Evolutionary conservation across 2,113 vertebrate species (phyloP), one percentile per base, ranked within the genome.

Genomic region (Lethenteron reissneri): DNA sequence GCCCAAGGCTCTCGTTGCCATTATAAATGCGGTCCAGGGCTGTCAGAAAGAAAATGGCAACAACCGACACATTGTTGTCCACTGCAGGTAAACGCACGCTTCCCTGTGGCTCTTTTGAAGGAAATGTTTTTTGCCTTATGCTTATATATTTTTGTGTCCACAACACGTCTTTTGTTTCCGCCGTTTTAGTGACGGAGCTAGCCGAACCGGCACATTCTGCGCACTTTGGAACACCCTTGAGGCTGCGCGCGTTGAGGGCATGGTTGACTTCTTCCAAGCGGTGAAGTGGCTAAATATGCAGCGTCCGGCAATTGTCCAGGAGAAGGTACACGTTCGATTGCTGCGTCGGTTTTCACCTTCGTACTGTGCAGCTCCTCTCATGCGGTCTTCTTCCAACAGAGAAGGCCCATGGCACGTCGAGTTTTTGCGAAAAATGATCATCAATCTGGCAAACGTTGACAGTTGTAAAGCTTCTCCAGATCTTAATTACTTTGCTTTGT

Each of bases 181-280:
- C 19, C 64, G 56, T 73, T 73, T 79, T 74, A 99, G 94, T 17
- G 82, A 99, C 59, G 94, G 94, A 72, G 85, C 90, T 1, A 79
- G 87, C 57, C 81, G 84, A 71, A 86, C 84, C 0, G 94, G 92
- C 25, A 57, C 88, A 1, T 88, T 97, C 76, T 95, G 87, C 69
- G 88, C 88, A 19, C 80, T 99, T 80, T 82, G 92, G 81, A 95
- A 85, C 72, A 79, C 96, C 58, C 74, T 97, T 78, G 89, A 95
- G 78, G 85, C 85, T 56, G 87, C 85, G n/a, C 82, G 87, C 72
- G 83, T 71, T 2, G 94, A 99, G 80, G 89, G 85, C 70, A 78
- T 88, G 71, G 75, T 95, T 57, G 92, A 97, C 73, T 80, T 97
- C 76, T 96, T 99, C 78, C 89, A 97, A 77, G 84, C 84, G 58